These are phyloP conservation scores for Drosophila melanosoma DNA, from an alignment of 2,888 invertebrate species.

Conservation along the genomic window DNA sequence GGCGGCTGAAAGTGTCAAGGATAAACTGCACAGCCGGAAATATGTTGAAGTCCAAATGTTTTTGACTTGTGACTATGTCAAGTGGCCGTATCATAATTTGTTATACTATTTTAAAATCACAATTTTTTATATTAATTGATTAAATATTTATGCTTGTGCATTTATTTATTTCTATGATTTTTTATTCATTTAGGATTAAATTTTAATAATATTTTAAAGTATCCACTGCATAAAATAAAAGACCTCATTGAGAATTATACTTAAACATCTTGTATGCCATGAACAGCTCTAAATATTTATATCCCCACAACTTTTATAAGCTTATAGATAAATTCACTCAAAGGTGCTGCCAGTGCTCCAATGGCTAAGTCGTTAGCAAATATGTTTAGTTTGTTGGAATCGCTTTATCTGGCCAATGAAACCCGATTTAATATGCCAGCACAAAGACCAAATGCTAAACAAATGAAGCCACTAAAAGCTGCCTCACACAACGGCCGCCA, in stretches of 20 bases:
- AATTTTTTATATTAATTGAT: neutral
- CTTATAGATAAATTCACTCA: neutral
- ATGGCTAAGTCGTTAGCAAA: constrained; percentile 6
- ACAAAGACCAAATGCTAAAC: constrained; percentile 32
- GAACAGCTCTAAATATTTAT: neutral
- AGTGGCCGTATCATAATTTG: neutral
- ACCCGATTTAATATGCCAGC: constrained; percentile 42
- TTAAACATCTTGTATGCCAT: neutral
- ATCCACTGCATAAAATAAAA: neutral
- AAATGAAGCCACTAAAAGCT: constrained; percentile 61
- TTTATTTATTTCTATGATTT: neutral
- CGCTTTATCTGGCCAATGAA: neutral
- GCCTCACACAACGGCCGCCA: constrained; percentile 31
- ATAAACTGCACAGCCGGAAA: constrained; percentile 55
- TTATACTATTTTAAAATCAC: no score
- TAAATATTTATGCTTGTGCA: neutral
- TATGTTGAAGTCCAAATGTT: constrained; percentile 23
- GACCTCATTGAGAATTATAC: neutral
- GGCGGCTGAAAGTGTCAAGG: constrained; percentile 71
- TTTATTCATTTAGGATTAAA: neutral
- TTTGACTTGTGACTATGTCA: constrained; percentile 3
- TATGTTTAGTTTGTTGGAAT: constrained; percentile 15
- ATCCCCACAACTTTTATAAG: neutral
- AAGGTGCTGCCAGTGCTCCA: neutral
- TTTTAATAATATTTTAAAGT: neutral